Percentiles rank a stretch among this genome's conserved stretches.
Evolutionary conservation across 2,797 vertebrate genomes (phyloP).

Genomic region (Eremophila alpestris): DNA sequence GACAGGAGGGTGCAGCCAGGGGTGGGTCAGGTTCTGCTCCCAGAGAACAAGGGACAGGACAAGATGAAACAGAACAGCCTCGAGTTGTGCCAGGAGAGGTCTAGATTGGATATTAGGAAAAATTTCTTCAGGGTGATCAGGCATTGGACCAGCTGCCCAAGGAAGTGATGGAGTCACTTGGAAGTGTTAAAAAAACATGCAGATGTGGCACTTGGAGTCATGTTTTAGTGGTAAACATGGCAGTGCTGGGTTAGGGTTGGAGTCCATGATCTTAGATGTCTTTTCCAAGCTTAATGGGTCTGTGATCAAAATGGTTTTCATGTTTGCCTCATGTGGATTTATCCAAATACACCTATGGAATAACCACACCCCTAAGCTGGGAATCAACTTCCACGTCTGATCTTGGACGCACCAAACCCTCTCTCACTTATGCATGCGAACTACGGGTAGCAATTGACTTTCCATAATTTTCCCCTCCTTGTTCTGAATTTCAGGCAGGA

Average conservation of each 20-base stretch:
- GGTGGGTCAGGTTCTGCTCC: not conserved
- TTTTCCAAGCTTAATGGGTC: not conserved
- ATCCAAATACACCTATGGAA: not conserved
- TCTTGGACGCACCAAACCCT: fast-evolving
- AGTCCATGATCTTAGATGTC: not conserved
- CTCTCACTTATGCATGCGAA: not conserved
- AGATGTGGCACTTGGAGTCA: not conserved
- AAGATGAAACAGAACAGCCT: not conserved
- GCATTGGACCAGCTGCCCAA: not conserved
- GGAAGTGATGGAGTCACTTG: not conserved
- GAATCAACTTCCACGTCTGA: not conserved
- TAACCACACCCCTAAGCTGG: not conserved
- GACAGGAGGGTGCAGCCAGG: not conserved
- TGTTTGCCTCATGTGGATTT: not conserved
- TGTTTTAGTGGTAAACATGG: not conserved
- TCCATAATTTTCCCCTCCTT: not conserved
- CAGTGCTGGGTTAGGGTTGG: not conserved
- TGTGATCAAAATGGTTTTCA: not conserved
- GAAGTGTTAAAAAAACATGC: not conserved
- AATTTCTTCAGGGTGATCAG: not conserved
- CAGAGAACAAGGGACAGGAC: not conserved
- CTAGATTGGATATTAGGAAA: not conserved
- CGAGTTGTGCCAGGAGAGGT: not conserved
- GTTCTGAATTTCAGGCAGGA: not conserved
- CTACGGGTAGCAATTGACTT: fast-evolving